phyloP scores from a whole-genome alignment of 2,113 vertebrate genomes.

The Oophaga pumilio region DNA sequence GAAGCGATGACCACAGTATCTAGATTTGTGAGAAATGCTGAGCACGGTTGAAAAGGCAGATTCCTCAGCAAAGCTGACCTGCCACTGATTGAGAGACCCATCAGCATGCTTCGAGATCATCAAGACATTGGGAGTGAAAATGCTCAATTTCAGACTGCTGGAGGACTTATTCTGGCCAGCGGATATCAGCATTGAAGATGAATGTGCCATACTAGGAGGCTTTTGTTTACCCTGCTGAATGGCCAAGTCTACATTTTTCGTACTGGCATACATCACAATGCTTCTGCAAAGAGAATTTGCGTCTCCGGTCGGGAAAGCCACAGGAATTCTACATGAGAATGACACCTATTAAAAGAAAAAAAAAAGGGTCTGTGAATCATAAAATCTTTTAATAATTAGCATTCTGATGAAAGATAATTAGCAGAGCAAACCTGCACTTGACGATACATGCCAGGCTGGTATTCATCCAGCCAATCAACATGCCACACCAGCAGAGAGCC shows the following conservation, averaged over 20 bases:
- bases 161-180: slow-evolving; percentile 79
- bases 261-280: slow-evolving; percentile 97
- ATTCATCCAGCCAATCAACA: slow-evolving; percentile 96
- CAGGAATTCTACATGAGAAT: slow-evolving; percentile 96
- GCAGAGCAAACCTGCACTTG: slow-evolving; percentile 87
- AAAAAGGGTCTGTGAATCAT: not conserved
- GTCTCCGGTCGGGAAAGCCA: slow-evolving; percentile 94
- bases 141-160: slow-evolving; percentile 88
- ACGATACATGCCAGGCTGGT: slow-evolving; percentile 97
- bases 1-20: slow-evolving; percentile 98
- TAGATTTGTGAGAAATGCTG: slow-evolving; percentile 94
- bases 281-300: slow-evolving; percentile 95
- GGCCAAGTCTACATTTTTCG: slow-evolving; percentile 94
- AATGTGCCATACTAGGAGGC: slow-evolving; percentile 77
- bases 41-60: slow-evolving; percentile 96
- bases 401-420: not conserved
- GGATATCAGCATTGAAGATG: slow-evolving; percentile 86
- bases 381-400: too few species aligned
- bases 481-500: slow-evolving; percentile 96
- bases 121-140: slow-evolving; percentile 95
- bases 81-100: slow-evolving; percentile 96
- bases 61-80: slow-evolving; percentile 95
- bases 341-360: slow-evolving; percentile 81
- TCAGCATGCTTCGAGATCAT: slow-evolving; percentile 98
- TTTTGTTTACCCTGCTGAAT: slow-evolving; percentile 93